Percentiles rank a stretch among this genome's conserved stretches.
Conservation (phyloP, 2,888 invertebrate genomes). For the Cataglyphis livida region DNA sequence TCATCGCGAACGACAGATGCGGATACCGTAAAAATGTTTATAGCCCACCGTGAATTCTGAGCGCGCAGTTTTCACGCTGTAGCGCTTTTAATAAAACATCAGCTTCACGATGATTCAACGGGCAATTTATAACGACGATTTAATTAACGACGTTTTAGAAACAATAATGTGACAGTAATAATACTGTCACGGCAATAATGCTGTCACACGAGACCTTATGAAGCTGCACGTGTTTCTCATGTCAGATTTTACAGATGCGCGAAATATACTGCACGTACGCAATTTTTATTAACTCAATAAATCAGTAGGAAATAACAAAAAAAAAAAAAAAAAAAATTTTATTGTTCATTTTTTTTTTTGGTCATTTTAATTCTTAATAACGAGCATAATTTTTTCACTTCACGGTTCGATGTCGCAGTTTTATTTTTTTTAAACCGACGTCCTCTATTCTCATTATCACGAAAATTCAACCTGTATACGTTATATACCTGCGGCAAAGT, state of each 20-base stretch:
- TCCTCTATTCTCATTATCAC: constrained; percentile 1
- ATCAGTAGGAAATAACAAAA: not conserved
- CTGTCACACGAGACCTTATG: not conserved
- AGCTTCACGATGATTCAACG: constrained; percentile 77
- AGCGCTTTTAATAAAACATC: constrained; percentile 76
- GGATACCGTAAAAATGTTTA: constrained; percentile 72
- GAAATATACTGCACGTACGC: not conserved
- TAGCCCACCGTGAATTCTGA: constrained; percentile 68
- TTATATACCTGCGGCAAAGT: constrained; percentile 13
- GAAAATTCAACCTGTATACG: constrained; percentile 20
- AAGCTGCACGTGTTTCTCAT: not conserved
- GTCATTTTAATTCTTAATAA: not conserved
- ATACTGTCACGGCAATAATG: constrained; percentile 41
- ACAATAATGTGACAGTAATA: constrained; percentile 66
- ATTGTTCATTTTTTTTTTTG: not conserved
- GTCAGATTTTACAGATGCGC: not conserved
- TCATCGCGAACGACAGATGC: constrained; percentile 2
- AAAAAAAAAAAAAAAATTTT: not conserved
- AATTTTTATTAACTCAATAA: not conserved
- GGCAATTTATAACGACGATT: constrained; percentile 76
- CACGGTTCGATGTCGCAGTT: not conserved
- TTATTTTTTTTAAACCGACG: not conserved
- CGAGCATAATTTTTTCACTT: not conserved
- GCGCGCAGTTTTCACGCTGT: constrained; percentile 66
- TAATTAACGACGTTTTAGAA: constrained; percentile 75